A percentile compares a stretch with the other conserved stretches of the same genome.
These are phyloP conservation scores for Phortica okadai DNA, from an alignment of 2,888 invertebrate species.

Conservation along the genomic window DNA sequence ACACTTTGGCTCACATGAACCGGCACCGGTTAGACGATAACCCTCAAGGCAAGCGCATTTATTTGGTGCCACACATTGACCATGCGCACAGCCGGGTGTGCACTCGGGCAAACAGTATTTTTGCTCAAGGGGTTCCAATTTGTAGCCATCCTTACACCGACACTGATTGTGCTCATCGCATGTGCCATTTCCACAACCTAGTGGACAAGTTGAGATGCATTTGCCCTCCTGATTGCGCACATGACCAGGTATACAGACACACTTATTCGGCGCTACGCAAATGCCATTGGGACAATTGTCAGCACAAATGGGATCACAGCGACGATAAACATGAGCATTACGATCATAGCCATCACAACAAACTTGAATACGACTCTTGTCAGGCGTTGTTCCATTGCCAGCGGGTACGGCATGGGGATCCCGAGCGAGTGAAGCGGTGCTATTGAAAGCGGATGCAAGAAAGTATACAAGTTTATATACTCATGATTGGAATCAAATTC, in stretches of 20 bases:
- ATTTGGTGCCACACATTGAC: conserved; percentile 68
- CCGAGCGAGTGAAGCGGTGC: conserved; percentile 70
- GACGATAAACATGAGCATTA: conserved; percentile 73
- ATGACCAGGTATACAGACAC: conserved; percentile 77
- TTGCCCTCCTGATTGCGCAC: conserved; percentile 68
- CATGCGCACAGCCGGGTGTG: conserved; percentile 67
- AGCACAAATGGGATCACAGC: conserved; percentile 76
- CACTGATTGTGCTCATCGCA: conserved; percentile 71
- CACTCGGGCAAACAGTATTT: conserved; percentile 72
- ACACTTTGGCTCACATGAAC: conserved; percentile 75
- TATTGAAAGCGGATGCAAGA: conserved; percentile 37
- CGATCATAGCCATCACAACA: conserved; percentile 85
- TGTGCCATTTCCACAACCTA: conserved; percentile 81
- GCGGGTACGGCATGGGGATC: conserved; percentile 55
- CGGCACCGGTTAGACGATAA: conserved; percentile 61
- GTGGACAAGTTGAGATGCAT: conserved; percentile 83
- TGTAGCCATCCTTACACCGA: conserved; percentile 72
- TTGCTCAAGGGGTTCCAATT: conserved; percentile 69
- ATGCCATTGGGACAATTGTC: conserved; percentile 78
- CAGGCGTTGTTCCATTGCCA: conserved; percentile 78
- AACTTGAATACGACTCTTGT: conserved; percentile 81
- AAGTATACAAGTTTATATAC: not conserved
- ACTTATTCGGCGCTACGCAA: conserved; percentile 77
- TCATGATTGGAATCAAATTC: not conserved
- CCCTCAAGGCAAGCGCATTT: conserved; percentile 66